Percentiles rank a stretch among this genome's conserved stretches.
Evolutionary conservation across 2,113 vertebrate genomes (phyloP).

Genomic region (Upupa epops): DNA sequence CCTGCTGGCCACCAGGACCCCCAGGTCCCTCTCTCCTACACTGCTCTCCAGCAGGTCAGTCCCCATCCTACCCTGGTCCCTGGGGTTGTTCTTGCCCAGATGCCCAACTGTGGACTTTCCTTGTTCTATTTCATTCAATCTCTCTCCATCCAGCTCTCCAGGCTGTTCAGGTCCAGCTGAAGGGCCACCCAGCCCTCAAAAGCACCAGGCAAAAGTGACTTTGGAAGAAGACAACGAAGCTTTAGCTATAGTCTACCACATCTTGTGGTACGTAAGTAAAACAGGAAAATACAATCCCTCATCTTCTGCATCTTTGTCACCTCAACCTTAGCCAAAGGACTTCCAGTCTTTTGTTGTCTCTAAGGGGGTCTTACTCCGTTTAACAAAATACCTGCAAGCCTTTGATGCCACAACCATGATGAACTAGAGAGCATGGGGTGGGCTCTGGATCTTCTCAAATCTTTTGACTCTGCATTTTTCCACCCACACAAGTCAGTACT

Average conservation of each 20-base stretch:
- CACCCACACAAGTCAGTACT: not conserved
- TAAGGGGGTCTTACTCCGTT: not conserved
- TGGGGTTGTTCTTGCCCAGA: too few species aligned
- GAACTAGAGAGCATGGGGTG: not conserved
- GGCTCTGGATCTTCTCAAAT: not conserved
- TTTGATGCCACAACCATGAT: not conserved
- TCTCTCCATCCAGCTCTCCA: too few species aligned
- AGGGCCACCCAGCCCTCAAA: too few species aligned
- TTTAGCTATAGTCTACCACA: not conserved
- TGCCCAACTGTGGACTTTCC: too few species aligned
- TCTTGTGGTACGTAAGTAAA: not conserved
- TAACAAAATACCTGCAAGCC: not conserved
- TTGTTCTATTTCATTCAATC: too few species aligned
- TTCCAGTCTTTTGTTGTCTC: not conserved
- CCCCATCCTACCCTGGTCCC: too few species aligned
- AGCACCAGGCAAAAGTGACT: too few species aligned
- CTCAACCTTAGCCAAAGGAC: not conserved
- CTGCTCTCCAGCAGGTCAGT: too few species aligned
- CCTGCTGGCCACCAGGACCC: too few species aligned
- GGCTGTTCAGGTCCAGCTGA: too few species aligned
- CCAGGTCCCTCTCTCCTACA: too few species aligned
- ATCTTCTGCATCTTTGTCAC: not conserved
- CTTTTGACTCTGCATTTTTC: not conserved
- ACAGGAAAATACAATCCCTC: not conserved
- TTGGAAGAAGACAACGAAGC: too few species aligned